Conservation (phyloP, 1,140 invertebrate species). For the Fopius arisanus region DNA sequence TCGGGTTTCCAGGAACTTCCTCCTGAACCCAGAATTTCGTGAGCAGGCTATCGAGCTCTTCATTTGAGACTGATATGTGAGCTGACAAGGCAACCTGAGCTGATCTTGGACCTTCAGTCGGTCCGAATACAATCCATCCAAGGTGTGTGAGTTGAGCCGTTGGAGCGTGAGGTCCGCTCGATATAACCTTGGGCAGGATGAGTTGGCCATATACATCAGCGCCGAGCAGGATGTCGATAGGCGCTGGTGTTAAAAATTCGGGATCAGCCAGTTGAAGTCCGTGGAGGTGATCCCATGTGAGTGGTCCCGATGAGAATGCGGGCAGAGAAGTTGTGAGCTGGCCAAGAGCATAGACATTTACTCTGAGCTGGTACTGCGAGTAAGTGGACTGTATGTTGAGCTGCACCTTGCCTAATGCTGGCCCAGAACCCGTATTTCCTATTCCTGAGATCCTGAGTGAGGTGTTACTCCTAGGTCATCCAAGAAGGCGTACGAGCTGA, state of each 20-base stretch:
- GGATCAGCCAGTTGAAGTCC: neutral
- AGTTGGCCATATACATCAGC: no score
- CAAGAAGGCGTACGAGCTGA: conserved; percentile 9
- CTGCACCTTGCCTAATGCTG: neutral
- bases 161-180: neutral
- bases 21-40: neutral
- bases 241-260: no score
- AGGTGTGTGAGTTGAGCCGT: neutral
- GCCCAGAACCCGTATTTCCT: neutral
- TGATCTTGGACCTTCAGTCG: neutral
- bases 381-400: neutral
- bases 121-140: neutral
- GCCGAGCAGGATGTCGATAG: no score
- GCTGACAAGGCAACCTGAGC: neutral
- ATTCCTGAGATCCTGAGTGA: conserved; percentile 23
- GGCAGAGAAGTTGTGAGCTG: neutral
- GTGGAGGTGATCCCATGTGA: neutral
- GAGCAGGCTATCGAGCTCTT: neutral
- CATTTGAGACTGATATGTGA: neutral
- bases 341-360: neutral
- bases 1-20: neutral
- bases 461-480: neutral
- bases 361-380: neutral
- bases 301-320: neutral
- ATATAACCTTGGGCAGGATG: neutral